Evolutionary conservation across 2,797 vertebrate genomes (phyloP).

Genomic region (Staurois parvus): DNA sequence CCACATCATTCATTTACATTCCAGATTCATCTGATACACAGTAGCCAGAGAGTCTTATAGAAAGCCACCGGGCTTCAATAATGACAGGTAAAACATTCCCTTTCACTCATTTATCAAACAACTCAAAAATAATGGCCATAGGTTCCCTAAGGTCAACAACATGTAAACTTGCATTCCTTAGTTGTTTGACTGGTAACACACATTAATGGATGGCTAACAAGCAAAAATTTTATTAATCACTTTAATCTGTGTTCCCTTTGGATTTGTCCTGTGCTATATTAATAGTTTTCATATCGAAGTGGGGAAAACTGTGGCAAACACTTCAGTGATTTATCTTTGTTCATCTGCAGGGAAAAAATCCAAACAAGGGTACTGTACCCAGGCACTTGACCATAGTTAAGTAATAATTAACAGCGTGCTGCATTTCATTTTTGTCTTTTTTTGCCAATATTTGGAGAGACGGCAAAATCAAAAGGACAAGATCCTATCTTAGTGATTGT

Average conservation of each 20-base stretch:
- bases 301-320: conserved; percentile 57
- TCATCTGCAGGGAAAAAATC: conserved; percentile 61
- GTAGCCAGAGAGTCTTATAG: conserved; percentile 64
- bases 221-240: conserved; percentile 65
- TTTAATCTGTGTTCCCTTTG: conserved; percentile 58
- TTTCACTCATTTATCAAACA: conserved; percentile 76
- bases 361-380: conserved; percentile 46
- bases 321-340: conserved; percentile 58
- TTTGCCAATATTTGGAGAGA: conserved; percentile 35
- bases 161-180: conserved; percentile 70
- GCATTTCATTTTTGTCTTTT: conserved; percentile 31
- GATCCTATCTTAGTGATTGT: conserved; percentile 50
- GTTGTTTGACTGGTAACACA: conserved; percentile 72
- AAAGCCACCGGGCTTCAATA: conserved; percentile 71
- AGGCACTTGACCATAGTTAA: conserved; percentile 38
- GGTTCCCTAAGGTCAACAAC: conserved; percentile 74
- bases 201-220: conserved; percentile 70
- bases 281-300: conserved; percentile 49
- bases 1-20: conserved; percentile 65
- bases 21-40: conserved; percentile 65
- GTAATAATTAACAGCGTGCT: conserved; percentile 47
- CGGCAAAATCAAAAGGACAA: conserved; percentile 41
- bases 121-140: conserved; percentile 69
- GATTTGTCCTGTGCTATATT: conserved; percentile 20
- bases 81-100: conserved; percentile 72